A percentile compares a stretch with the other conserved stretches of the same genome.
Conservation (phyloP, 2,888 invertebrate species). For the Latheticus oryzae region DNA sequence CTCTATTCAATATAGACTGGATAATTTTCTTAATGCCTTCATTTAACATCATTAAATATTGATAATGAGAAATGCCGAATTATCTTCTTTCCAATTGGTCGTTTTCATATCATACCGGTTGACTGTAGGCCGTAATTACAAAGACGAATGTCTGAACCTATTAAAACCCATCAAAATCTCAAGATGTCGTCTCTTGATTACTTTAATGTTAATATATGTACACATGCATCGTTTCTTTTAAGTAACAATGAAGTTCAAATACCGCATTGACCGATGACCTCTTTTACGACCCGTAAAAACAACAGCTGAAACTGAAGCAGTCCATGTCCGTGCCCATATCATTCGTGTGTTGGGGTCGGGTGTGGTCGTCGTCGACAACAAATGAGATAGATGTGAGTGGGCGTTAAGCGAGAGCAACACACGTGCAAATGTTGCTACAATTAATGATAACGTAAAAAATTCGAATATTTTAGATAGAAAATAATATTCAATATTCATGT, state of each 20-base stretch:
- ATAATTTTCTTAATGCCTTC: too few species aligned
- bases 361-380: constrained; percentile 23
- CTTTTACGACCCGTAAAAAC: constrained; percentile 44
- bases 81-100: constrained; percentile 19
- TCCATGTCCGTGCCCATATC: too few species aligned
- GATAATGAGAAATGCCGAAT: constrained; percentile 11
- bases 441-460: not conserved
- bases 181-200: constrained; percentile 31
- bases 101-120: too few species aligned
- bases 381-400: constrained; percentile 9
- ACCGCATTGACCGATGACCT: constrained; percentile 60
- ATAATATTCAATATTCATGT: too few species aligned
- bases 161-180: constrained; percentile 36
- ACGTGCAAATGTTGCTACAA: constrained; percentile 12
- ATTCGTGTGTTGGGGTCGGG: constrained; percentile 19
- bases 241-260: constrained; percentile 54
- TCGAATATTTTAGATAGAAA: too few species aligned
- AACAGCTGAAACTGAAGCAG: constrained; percentile 44
- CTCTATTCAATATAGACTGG: too few species aligned
- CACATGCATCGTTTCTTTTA: constrained; percentile 26
- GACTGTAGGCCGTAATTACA: constrained; percentile 15
- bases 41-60: too few species aligned
- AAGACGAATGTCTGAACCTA: constrained; percentile 19
- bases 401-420: constrained; percentile 20
- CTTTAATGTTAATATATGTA: constrained; percentile 26